phyloP scores from a whole-genome alignment of 2,797 vertebrate species.

The Acanthis flammea region DNA sequence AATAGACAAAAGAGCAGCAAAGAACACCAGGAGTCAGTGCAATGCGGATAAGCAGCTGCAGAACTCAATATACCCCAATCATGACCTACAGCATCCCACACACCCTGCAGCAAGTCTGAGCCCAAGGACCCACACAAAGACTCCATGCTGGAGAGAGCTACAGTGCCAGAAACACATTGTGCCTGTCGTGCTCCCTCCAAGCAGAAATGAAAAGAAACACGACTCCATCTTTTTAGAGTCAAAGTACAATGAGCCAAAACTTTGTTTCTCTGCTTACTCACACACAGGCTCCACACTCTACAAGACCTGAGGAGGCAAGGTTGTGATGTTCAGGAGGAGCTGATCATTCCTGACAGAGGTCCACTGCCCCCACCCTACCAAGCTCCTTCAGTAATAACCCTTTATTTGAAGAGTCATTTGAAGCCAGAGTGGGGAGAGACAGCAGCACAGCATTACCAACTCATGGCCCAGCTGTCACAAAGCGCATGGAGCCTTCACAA shows the following conservation, averaged over 20 bases:
- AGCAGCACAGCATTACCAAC: neutral
- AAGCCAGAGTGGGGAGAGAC: neutral
- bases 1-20: neutral
- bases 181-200: neutral
- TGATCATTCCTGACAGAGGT: neutral
- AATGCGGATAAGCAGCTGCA: neutral
- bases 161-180: neutral
- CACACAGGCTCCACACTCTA: neutral
- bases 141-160: neutral
- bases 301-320: neutral
- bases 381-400: neutral
- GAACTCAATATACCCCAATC: rapidly evolving
- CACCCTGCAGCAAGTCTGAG: neutral
- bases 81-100: neutral
- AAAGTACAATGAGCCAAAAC: neutral
- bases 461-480: rapidly evolving
- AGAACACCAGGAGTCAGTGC: neutral
- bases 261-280: neutral
- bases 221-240: neutral
- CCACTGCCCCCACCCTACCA: neutral
- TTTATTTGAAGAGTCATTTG: neutral
- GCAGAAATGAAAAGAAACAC: neutral
- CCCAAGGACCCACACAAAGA: rapidly evolving
- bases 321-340: neutral
- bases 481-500: neutral